Base-by-base conservation (phyloP, 2,797 vertebrate species). In the Vireo griseus region DNA sequence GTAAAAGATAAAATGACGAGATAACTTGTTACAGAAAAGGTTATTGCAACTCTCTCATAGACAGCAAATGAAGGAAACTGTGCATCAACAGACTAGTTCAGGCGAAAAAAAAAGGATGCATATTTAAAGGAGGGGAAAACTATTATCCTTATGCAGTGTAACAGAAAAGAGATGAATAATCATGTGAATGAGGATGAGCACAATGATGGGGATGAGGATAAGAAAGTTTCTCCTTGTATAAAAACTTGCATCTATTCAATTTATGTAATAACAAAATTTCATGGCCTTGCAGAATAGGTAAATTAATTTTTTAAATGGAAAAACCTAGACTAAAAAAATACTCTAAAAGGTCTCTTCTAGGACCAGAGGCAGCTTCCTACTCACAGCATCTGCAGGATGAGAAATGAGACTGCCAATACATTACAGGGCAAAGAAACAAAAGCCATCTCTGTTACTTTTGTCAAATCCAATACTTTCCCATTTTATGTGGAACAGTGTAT, bases 1-100 rank as follows among this genome's bases (percentile, higher is more conserved):
- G 67, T 24, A 67, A 71, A 57, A 95, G 37, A 90, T 79, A 90
- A 91, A 93, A 94, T 82, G 42, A 80, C 69, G 90, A 76, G 81
- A 87, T 91, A 86, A 55, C 78, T 79, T 89, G 39, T 84, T 86
- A 78, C 58, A 31, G 45, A 77, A 87, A 35, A 72, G 58, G 65
- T 76, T 95, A 80, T 82, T 94, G 85, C 40, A 88, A 44, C 47
- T 76, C 16, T 90, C 40, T 79, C 24, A 48, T 1, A 55, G 37
- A 78, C 19, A 57, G 26, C 7, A 73, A 85, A 93, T 39, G 68
- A 90, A 92, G 37, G 65, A 92, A 87, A 42, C 13, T 31, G 13
- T 45, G 21, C 37, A 84, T 59, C 57, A 76, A 66, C 0, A 5
- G 25, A 65, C 13, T 48, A 26, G 31, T 55, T 11, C 50, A 62